A percentile compares a stretch with the other conserved stretches of the same genome.
Conservation (phyloP, 2,888 invertebrate species). For the Xestia sexstrigata region DNA sequence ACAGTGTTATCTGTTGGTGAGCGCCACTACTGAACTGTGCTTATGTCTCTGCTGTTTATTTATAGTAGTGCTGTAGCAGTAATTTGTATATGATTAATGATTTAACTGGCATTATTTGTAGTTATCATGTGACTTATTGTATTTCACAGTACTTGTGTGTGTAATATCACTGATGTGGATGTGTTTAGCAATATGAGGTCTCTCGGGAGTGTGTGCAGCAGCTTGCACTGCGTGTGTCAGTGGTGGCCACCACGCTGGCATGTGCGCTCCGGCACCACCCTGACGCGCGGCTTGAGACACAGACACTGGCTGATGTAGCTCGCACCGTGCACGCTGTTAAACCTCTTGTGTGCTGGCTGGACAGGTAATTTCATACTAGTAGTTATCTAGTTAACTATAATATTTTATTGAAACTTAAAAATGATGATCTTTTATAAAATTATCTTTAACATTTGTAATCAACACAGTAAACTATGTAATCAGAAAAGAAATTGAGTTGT, state of each 20-base stretch:
- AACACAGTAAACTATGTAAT: not conserved
- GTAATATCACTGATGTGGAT: constrained; percentile 50
- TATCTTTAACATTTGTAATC: not conserved
- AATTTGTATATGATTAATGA: constrained; percentile 45
- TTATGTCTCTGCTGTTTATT: constrained; percentile 50
- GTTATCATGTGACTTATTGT: constrained; percentile 25
- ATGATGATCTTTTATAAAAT: not conserved
- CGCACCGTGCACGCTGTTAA: constrained; percentile 96
- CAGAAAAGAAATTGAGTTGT: not conserved
- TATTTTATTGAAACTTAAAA: not conserved
- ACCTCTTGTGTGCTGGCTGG: constrained; percentile 97
- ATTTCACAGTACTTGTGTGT: constrained; percentile 44
- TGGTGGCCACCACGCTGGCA: constrained; percentile 93
- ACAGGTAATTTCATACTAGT: constrained; percentile 90
- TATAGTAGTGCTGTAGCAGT: constrained; percentile 52
- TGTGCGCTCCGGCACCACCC: constrained; percentile 94
- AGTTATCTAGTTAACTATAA: not conserved
- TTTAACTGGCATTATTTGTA: constrained; percentile 32
- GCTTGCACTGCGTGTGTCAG: constrained; percentile 95
- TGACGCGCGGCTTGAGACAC: constrained; percentile 93
- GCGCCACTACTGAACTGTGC: constrained; percentile 52
- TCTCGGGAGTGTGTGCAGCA: constrained; percentile 98
- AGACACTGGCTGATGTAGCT: constrained; percentile 96
- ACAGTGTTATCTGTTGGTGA: constrained; percentile 62
- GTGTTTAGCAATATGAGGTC: constrained; percentile 95